Evolutionary conservation across 1,140 invertebrate species (phyloP).

Genomic region (Homalodisca vitripennis): DNA sequence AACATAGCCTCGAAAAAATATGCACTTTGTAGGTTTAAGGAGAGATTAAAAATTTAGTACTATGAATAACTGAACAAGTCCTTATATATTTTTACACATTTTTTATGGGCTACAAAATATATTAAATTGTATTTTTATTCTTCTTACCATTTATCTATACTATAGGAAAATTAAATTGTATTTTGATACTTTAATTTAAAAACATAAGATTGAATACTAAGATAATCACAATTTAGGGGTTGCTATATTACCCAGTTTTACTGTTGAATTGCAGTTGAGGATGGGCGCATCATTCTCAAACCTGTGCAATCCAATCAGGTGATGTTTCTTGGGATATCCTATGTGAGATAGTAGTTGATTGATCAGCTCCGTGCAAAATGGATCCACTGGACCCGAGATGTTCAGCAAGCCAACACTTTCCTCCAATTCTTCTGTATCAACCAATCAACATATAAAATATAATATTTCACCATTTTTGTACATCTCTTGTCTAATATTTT

Average conservation of each 20-base stretch:
- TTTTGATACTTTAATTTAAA: not conserved
- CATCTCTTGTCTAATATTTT: no score
- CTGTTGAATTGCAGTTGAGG: constrained; percentile 23
- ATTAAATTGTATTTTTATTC: no score
- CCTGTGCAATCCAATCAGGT: constrained; percentile 1
- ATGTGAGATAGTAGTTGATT: constrained; percentile 19
- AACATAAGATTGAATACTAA: not conserved
- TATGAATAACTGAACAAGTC: no score
- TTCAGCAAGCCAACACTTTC: not conserved
- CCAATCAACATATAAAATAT: not conserved
- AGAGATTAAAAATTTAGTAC: no score
- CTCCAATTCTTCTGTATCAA: not conserved
- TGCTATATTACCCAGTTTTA: constrained; percentile 38
- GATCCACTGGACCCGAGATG: not conserved
- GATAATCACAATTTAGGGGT: not conserved
- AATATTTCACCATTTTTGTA: not conserved
- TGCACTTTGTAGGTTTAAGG: no score
- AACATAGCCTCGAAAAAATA: no score
- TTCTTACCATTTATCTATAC: no score
- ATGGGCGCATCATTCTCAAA: constrained; percentile 1
- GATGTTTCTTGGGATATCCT: constrained; percentile 24
- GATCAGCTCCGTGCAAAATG: constrained; percentile 5
- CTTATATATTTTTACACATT: no score
- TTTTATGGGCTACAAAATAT: no score
- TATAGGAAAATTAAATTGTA: no score